Conservation (phyloP, 2,888 invertebrate genomes). For the Xestia ashworthii region DNA sequence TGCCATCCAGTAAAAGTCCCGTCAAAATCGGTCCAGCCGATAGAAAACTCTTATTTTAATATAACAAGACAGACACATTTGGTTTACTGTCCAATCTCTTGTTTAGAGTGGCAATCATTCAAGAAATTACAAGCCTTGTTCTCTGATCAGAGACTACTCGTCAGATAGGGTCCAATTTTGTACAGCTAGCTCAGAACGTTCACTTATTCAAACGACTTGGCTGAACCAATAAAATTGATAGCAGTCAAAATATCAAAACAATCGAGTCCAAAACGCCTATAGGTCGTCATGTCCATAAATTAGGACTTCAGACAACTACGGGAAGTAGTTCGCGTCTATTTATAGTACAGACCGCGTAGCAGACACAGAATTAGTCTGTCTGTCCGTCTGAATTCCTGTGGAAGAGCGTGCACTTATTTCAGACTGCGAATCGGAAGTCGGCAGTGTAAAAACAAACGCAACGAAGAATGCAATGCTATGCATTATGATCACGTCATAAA, state of each 20-base stretch:
- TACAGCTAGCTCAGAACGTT: background rate
- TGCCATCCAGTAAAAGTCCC: too few relatives aligned
- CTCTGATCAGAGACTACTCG: background rate
- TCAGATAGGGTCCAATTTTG: background rate
- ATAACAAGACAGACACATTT: too few relatives aligned
- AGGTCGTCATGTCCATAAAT: background rate
- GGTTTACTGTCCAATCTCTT: background rate
- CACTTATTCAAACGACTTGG: background rate
- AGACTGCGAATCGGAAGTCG: conserved; percentile 49
- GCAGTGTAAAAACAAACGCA: conserved; percentile 18
- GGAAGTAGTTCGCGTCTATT: conserved; percentile 43
- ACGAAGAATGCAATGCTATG: conserved; percentile 17
- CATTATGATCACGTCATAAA: conserved; percentile 36
- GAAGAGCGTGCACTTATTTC: conserved; percentile 54
- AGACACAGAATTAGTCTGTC: conserved; percentile 32
- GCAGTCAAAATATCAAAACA: conserved; percentile 2
- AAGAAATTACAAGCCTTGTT: too few relatives aligned
- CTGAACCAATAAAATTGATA: background rate
- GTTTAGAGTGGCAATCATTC: background rate
- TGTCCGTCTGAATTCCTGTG: conserved; percentile 43
- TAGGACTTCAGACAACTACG: conserved; percentile 29
- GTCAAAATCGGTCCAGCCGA: too few relatives aligned
- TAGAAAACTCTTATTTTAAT: too few relatives aligned
- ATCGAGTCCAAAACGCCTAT: background rate
- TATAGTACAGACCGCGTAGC: conserved; percentile 26